Evolutionary conservation across 64 coral and sea anemone species (phyloP).

Genomic region (Trachythela sp.): DNA sequence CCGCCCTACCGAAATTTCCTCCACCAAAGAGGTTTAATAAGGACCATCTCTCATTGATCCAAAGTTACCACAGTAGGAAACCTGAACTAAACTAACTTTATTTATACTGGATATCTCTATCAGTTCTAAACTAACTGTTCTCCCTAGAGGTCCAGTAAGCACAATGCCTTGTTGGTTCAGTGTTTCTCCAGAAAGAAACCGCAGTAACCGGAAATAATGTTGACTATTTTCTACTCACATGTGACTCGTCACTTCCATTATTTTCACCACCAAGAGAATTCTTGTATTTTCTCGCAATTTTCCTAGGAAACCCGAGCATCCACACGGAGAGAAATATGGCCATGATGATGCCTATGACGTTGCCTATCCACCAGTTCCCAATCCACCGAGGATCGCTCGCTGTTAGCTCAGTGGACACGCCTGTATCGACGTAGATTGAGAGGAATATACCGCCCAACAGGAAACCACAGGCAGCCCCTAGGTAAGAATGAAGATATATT

Average conservation of each 20-base stretch:
- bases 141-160: too few species aligned
- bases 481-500: not conserved
- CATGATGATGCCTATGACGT: constrained; percentile 29
- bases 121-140: too few species aligned
- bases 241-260: not conserved
- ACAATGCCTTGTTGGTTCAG: too few species aligned
- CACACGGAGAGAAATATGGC: constrained; percentile 47
- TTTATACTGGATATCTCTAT: too few species aligned
- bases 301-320: constrained; percentile 56
- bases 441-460: constrained; percentile 46
- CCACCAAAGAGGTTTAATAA: too few species aligned
- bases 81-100: too few species aligned
- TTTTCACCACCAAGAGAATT: not conserved
- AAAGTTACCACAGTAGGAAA: too few species aligned
- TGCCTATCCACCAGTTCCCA: constrained; percentile 77
- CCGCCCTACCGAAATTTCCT: too few species aligned
- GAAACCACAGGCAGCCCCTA: constrained; percentile 57
- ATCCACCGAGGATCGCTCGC: constrained; percentile 49
- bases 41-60: too few species aligned
- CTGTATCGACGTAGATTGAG: constrained; percentile 60
- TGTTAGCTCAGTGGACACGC: constrained; percentile 43
- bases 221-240: not conserved
- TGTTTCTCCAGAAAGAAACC: too few species aligned
- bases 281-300: constrained; percentile 31
- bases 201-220: too few species aligned